These are phyloP conservation scores for Hydropsyche betteni DNA, from an alignment of 2,888 invertebrate species.

Conservation along the genomic window DNA sequence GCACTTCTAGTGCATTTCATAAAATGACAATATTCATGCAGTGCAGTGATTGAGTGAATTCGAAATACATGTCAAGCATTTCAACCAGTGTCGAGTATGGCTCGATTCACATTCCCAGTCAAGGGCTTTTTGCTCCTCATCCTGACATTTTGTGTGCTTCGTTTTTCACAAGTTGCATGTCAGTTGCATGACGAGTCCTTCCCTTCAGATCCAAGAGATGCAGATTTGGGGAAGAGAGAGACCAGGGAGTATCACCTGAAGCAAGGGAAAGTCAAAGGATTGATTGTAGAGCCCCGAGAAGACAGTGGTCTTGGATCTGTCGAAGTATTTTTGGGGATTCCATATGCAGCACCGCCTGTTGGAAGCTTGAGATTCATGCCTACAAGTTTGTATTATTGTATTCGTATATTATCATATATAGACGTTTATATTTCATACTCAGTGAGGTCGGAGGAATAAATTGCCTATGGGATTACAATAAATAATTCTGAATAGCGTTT, in stretches of 20 bases:
- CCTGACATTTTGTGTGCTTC: neutral
- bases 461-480: neutral
- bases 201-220: constrained; percentile 55
- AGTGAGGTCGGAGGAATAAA: too few relatives aligned
- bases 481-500: constrained; percentile 13
- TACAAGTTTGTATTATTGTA: constrained; percentile 66
- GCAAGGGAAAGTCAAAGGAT: constrained; percentile 75
- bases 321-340: constrained; percentile 81
- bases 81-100: constrained; percentile 5
- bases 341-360: constrained; percentile 83
- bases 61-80: neutral
- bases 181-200: constrained; percentile 59
- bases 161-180: constrained; percentile 54
- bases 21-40: neutral
- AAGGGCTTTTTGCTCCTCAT: constrained; percentile 2
- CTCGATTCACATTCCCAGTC: constrained; percentile 24
- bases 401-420: too few relatives aligned
- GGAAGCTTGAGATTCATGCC: constrained; percentile 84
- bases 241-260: constrained; percentile 71
- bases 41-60: neutral
- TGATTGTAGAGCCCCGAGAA: constrained; percentile 70
- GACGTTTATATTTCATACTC: too few relatives aligned
- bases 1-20: constrained; percentile 3
- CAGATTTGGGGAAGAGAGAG: constrained; percentile 61
- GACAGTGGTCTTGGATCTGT: constrained; percentile 69